Evolutionary conservation across 1,140 invertebrate genomes (phyloP).

Genomic region (Sarcophaga peregrina): DNA sequence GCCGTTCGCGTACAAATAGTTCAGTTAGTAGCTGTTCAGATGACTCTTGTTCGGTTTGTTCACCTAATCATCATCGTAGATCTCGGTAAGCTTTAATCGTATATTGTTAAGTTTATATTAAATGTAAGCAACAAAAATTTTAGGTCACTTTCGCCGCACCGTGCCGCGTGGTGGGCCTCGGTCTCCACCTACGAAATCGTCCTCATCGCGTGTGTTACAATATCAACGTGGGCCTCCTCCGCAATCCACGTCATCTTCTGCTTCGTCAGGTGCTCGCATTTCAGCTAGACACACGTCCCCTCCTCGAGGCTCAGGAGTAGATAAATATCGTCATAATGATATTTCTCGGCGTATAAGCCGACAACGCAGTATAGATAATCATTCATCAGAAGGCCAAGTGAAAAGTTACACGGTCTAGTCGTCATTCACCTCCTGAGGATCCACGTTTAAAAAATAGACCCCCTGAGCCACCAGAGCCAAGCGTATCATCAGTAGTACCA

Average conservation of each 20-base stretch:
- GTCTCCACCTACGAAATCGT: slow-evolving; percentile 59
- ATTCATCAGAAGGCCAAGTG: slow-evolving; percentile 53
- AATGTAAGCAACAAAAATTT: slow-evolving; percentile 43
- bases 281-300: slow-evolving; percentile 58
- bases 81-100: slow-evolving; percentile 56
- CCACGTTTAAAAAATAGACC: slow-evolving; percentile 63
- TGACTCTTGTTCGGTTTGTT: slow-evolving; percentile 82
- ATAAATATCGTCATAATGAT: slow-evolving; percentile 62
- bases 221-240: slow-evolving; percentile 55
- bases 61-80: slow-evolving; percentile 62
- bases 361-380: slow-evolving; percentile 51
- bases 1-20: slow-evolving; percentile 73
- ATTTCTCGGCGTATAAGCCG: slow-evolving; percentile 58
- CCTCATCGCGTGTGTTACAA: slow-evolving; percentile 55
- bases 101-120: neutral
- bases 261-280: slow-evolving; percentile 52
- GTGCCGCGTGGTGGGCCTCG: slow-evolving; percentile 57
- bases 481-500: slow-evolving; percentile 49
- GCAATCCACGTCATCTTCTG: slow-evolving; percentile 47
- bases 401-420: slow-evolving; percentile 57
- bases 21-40: slow-evolving; percentile 83
- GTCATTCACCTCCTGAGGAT: slow-evolving; percentile 64
- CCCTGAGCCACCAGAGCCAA: slow-evolving; percentile 64
- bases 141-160: slow-evolving; percentile 56
- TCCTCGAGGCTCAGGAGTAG: slow-evolving; percentile 57